Base-by-base conservation (phyloP, 2,797 vertebrate genomes). In the Sebastes vulpes region DNA sequence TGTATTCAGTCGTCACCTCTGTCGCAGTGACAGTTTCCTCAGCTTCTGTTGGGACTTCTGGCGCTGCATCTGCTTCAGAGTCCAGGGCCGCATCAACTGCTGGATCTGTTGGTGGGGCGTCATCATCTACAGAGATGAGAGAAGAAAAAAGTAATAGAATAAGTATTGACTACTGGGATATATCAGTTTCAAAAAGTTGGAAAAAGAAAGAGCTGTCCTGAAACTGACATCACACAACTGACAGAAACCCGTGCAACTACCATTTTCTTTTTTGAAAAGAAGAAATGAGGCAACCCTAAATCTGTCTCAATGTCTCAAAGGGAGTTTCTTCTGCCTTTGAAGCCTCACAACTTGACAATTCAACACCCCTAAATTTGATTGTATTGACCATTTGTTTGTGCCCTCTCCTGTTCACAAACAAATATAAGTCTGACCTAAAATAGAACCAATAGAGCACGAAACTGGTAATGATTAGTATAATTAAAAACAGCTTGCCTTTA, bases 71-170 rank as follows among this genome's bases (percentile, higher is more conserved):
- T 18, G 2, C 21, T 20, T 58, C 60, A 9, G 65, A 0, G 2
- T 4, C 28, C 3, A 31, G 0, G 12, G 20, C 0, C 2, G 12
- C 74, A 10, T 28, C 18, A 35, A 29, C 48, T 2, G 16, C 26
- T 10, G 11, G 1, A 1, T 72, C 73, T 12, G 20, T 3, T 48
- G 20, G 1, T 48, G 66, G 11, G 5, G 1, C 31, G 1, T 0
- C 53, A 4, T 82, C 84, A 10, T 77, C 80, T 89, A 56, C n/a
- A 75, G 63, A 76, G 23, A 53, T 9, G 20, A 57, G 58, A 35
- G n/a, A 68, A 81, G 42, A 67, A 60, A 60, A 76, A 75, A 58
- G 25, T n/a, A 59, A 68, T 1, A 71, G 48, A 84, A 64, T 18
- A 58, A 23, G 32, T 21, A 16, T 21, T 20, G 38, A 50, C n/a